phyloP scores from a whole-genome alignment of 1,140 invertebrate species.

The Diorhabda elongata region DNA sequence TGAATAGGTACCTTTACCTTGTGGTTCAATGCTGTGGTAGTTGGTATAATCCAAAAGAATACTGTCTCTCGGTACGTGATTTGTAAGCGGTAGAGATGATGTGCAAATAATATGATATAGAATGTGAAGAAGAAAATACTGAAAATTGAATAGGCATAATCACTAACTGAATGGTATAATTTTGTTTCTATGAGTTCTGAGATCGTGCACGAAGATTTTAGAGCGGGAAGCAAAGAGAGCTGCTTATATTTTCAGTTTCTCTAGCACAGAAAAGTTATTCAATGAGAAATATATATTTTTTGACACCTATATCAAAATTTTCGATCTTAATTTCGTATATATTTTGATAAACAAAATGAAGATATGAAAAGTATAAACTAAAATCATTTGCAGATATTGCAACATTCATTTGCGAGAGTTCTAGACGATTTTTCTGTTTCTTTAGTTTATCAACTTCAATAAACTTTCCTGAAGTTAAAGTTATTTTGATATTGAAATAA shows the following conservation, averaged over 20 bases:
- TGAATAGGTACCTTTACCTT: slow-evolving; percentile 61
- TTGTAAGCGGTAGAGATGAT: neutral
- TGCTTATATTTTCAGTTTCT: neutral
- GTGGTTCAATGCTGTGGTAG: slow-evolving; percentile 40
- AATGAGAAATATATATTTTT: neutral
- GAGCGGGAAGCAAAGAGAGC: neutral
- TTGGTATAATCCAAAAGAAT: slow-evolving; percentile 3
- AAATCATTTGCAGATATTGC: too few species aligned
- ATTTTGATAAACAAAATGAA: too few species aligned
- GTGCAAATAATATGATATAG: neutral
- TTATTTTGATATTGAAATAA: too few species aligned
- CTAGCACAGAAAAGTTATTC: neutral
- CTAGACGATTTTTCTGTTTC: too few species aligned
- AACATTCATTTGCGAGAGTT: too few species aligned
- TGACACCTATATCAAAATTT: neutral
- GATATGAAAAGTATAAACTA: too few species aligned
- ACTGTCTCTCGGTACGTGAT: neutral
- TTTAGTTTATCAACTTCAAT: too few species aligned
- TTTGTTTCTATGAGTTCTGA: neutral
- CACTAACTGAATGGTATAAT: neutral
- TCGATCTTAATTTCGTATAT: too few species aligned
- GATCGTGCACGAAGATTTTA: neutral
- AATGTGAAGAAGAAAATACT: neutral
- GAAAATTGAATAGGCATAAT: neutral
- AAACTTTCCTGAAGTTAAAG: too few species aligned